Percentiles rank a stretch among this genome's conserved stretches.
phyloP scores from a whole-genome alignment of 2,888 invertebrate species.

The Synergus japonicus region DNA sequence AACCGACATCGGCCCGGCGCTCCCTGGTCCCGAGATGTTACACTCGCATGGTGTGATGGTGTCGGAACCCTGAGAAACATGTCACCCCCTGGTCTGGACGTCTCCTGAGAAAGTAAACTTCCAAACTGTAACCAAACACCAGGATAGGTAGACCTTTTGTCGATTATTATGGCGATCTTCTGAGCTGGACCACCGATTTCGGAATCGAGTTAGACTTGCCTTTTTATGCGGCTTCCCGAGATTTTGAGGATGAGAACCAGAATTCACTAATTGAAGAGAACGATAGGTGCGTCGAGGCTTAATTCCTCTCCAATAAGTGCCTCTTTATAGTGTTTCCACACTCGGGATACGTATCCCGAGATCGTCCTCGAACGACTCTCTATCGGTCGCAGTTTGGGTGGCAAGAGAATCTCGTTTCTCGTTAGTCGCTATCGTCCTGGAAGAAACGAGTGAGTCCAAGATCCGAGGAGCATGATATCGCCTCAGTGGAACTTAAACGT shows the following conservation, averaged over 20 bases:
- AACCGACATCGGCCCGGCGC: constrained; percentile 50
- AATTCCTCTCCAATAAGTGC: constrained; percentile 49
- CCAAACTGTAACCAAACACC: constrained; percentile 37
- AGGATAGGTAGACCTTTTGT: constrained; percentile 23
- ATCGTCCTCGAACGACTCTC: constrained; percentile 45
- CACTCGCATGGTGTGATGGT: constrained; percentile 7
- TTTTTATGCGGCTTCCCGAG: constrained; percentile 30
- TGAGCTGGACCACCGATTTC: constrained; percentile 37
- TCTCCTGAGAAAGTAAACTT: neutral
- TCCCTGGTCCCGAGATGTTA: neutral
- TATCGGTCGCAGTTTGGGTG: constrained; percentile 70
- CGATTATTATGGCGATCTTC: constrained; percentile 32
- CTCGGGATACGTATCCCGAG: constrained; percentile 45
- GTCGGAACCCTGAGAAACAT: constrained; percentile 23
- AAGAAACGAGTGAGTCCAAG: constrained; percentile 58
- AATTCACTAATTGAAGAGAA: constrained; percentile 32
- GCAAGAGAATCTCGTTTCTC: constrained; percentile 71
- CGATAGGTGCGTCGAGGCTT: constrained; percentile 35
- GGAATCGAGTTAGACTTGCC: constrained; percentile 28
- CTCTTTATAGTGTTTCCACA: constrained; percentile 51
- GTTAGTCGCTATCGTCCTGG: constrained; percentile 60
- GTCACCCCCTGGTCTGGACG: neutral
- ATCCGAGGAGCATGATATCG: constrained; percentile 67
- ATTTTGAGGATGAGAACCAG: constrained; percentile 31
- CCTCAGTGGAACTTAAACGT: constrained; percentile 53